Conservation (phyloP, 1,140 invertebrate species). For the Cheumatopsyche charites region DNA sequence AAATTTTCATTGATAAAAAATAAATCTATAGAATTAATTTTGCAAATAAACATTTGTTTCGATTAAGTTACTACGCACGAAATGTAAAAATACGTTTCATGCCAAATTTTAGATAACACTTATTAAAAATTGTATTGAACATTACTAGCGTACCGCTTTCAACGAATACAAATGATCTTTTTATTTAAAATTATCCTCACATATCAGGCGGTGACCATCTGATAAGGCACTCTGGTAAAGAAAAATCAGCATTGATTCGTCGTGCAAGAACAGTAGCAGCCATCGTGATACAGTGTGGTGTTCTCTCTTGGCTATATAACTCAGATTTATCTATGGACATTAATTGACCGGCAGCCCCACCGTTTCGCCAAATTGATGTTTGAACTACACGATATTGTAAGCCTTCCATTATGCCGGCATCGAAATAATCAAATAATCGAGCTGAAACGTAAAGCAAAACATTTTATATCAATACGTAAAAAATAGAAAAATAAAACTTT, state of each 20-base stretch:
- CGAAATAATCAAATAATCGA: slow-evolving; percentile 87
- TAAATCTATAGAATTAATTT: no score
- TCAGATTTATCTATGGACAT: slow-evolving; percentile 55
- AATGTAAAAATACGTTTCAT: no score
- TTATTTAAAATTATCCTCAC: slow-evolving; percentile 61
- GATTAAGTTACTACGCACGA: no score
- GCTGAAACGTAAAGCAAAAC: slow-evolving; percentile 59
- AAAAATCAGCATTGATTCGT: slow-evolving; percentile 65
- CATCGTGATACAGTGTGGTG: slow-evolving; percentile 60
- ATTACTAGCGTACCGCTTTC: no score
- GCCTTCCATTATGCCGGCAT: slow-evolving; percentile 85
- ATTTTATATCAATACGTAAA: slow-evolving; percentile 7
- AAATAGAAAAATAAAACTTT: neutral
- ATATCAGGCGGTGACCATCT: slow-evolving; percentile 73
- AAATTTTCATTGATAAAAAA: no score
- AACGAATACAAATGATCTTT: no score
- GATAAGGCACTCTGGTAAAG: slow-evolving; percentile 65
- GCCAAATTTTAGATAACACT: slow-evolving; percentile 10
- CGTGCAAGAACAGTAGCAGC: slow-evolving; percentile 71
- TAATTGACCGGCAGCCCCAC: slow-evolving; percentile 57
- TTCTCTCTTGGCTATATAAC: slow-evolving; percentile 51
- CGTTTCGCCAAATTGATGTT: slow-evolving; percentile 59
- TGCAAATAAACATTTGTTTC: no score
- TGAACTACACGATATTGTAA: slow-evolving; percentile 75
- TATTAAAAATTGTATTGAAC: neutral